Conservation (phyloP, 1,140 invertebrate species). For the Drosophila azteca region DNA sequence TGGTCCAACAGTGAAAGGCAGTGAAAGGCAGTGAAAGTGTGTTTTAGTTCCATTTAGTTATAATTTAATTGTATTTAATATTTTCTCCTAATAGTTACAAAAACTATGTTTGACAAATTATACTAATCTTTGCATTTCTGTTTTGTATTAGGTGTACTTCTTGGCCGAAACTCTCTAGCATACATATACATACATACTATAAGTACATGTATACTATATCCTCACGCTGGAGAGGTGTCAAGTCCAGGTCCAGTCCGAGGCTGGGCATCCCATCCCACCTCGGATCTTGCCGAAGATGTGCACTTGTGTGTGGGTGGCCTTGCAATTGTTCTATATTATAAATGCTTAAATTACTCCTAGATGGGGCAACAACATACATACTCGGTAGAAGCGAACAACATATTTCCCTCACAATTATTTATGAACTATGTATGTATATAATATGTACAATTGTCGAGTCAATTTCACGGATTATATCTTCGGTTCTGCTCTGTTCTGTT, state of each 20-base stretch:
- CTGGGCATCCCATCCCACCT: constrained; percentile 7
- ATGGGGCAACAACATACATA: constrained; percentile 54
- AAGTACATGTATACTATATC: constrained; percentile 44
- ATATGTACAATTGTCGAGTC: constrained; percentile 66
- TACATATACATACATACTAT: constrained; percentile 43
- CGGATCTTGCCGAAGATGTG: constrained; percentile 44
- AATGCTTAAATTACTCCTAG: constrained; percentile 59
- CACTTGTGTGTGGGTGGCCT: constrained; percentile 37
- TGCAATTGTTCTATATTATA: constrained; percentile 61
- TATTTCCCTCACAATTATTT: constrained; percentile 49
- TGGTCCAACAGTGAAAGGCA: constrained; percentile 37
- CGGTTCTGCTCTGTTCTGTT: too few species aligned
- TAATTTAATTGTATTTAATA: constrained; percentile 72
- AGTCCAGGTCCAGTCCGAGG: constrained; percentile 4
- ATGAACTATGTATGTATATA: constrained; percentile 53
- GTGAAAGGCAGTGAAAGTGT: too few species aligned
- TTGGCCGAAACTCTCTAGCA: constrained; percentile 61
- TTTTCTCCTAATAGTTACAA: constrained; percentile 74
- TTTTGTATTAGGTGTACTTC: constrained; percentile 43
- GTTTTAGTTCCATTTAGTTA: constrained; percentile 55
- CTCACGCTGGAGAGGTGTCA: constrained; percentile 34
- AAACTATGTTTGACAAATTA: constrained; percentile 76
- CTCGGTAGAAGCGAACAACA: constrained; percentile 27
- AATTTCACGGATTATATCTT: constrained; percentile 36
- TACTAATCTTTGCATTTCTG: constrained; percentile 74